phyloP scores from a whole-genome alignment of 2,888 invertebrate genomes.

The Drosophila affinis region DNA sequence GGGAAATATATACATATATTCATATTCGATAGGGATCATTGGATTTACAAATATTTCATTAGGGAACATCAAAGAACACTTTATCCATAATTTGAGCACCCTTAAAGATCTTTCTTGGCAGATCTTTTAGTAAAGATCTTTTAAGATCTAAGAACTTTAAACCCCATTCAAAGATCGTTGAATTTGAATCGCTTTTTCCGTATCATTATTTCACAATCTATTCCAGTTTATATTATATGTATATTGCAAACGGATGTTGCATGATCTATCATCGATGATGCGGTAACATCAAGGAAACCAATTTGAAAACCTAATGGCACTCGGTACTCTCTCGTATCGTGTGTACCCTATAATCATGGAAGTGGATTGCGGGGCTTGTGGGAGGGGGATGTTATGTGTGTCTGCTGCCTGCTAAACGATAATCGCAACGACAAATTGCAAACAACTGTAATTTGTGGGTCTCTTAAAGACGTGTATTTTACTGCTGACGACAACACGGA shows the following conservation, averaged over 20 bases:
- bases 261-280: conserved; percentile 14
- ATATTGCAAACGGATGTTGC: conserved; percentile 27
- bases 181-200: neutral
- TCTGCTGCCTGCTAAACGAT: conserved; percentile 1
- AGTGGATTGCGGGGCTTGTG: no score
- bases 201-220: neutral
- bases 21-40: neutral
- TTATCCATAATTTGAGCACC: neutral
- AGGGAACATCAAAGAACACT: neutral
- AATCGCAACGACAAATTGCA: conserved; percentile 7
- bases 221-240: neutral
- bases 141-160: neutral
- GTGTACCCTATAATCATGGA: neutral
- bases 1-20: neutral
- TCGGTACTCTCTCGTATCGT: neutral
- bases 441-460: conserved; percentile 18
- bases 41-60: neutral
- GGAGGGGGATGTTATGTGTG: no score
- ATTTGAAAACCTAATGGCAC: conserved; percentile 1
- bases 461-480: neutral
- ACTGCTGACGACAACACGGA: neutral
- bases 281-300: neutral
- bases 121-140: neutral
- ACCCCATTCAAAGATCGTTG: neutral
- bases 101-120: no score